Base-by-base conservation (phyloP, 2,797 vertebrate genomes). In the Phylloscopus collybita region DNA sequence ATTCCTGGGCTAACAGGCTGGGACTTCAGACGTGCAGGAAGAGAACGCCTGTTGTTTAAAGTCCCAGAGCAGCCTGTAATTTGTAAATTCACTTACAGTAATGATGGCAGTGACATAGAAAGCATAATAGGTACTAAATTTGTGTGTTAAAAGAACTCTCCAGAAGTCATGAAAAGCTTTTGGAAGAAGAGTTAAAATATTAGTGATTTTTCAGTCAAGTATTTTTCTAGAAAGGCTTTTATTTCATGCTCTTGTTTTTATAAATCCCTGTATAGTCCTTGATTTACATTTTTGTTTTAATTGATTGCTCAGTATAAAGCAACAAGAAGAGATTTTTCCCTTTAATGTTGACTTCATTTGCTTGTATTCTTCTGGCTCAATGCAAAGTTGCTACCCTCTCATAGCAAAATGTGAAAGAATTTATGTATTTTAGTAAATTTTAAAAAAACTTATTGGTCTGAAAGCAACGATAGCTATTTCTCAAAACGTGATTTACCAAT, bases 401-500 rank as follows among this genome's bases (percentile, higher is more conserved):
- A 7, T 64, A 80, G 59, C 16, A 90, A 50, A 54, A 40, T 1
- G 15, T 57, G 19, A 66, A 80, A 67, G 34, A 56, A 80, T 67
- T 67, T 16, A 29, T 59, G 53, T 66, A 87, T 70, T 86, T 88
- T 34, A 88, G 67, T 20, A 90, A 85, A 91, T 89, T 94, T 72
- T 0, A 2, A 40, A 49, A 78, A 81, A 75, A 23, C 5, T 11
- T 66, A 49, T 61, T 62, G 42, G 64, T 86, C 81, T 90, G 86
- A 92, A 93, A 95, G 64, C 62, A 95, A 71, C 1, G 2, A 73
- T 47, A 93, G 74, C 85, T 96, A 97, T 74, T 96, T 89, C 91
- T 94, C 79, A 82, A 96, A 91, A 87, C 60, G 86, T 65, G 75
- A 97, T 96, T 98, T 97, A 99, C 99, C 98, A 92, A 97, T 84